Evolutionary conservation across 2,797 vertebrate genomes (phyloP).

Genomic region (Tamandua tetradactyla): DNA sequence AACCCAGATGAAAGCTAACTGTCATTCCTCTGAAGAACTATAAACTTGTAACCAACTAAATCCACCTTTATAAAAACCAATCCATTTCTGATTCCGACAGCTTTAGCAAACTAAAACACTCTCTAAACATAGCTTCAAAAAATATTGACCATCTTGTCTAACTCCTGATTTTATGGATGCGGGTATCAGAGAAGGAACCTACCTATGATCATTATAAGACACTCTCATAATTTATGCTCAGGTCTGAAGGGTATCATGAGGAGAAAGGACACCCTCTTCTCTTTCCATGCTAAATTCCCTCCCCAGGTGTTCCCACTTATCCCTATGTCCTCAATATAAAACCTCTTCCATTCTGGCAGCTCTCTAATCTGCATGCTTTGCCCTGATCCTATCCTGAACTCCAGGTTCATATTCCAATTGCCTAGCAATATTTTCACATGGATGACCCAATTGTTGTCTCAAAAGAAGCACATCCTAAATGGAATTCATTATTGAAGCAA

Average conservation of each 20-base stretch:
- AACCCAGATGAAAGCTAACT: too few species aligned
- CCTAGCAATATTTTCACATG: not conserved
- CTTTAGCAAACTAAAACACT: too few species aligned
- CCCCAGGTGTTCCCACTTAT: not conserved
- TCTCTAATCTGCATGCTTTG: not conserved
- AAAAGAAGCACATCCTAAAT: not conserved
- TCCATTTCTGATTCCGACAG: too few species aligned
- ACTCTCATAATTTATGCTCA: not conserved
- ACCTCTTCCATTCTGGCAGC: not conserved
- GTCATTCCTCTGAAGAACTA: too few species aligned
- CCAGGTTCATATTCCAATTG: not conserved
- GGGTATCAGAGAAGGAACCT: not conserved
- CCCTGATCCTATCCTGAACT: not conserved
- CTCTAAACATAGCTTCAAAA: slow-evolving; percentile 14
- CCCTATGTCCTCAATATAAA: not conserved
- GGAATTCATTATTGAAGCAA: not conserved
- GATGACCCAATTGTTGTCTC: not conserved
- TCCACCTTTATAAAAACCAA: too few species aligned
- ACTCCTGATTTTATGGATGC: not conserved
- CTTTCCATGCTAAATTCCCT: not conserved
- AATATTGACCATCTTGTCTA: not conserved
- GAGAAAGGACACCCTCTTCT: not conserved
- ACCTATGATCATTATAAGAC: not conserved
- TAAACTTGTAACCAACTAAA: too few species aligned
- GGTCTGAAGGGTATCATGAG: not conserved